Evolutionary conservation across 2,113 vertebrate species (phyloP).

Genomic region (Microcebus ravelobensis): DNA sequence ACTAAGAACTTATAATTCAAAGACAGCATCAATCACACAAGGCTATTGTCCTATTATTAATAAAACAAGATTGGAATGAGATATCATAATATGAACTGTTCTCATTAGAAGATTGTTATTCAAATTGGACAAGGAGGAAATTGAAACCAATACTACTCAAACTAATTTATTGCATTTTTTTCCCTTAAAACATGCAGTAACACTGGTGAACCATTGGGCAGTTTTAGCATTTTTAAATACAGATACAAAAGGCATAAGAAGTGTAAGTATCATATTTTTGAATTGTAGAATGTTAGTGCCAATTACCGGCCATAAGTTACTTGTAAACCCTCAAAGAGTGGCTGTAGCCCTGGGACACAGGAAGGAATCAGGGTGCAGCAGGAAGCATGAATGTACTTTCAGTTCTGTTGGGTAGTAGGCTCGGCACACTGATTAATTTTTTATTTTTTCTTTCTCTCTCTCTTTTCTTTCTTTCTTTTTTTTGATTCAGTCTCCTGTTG

Average conservation of each 20-base stretch:
- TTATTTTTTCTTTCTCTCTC: neutral
- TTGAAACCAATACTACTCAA: neutral
- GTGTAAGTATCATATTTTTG: neutral
- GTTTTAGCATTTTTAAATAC: neutral
- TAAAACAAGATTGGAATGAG: conserved; percentile 29
- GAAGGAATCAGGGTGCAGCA: neutral
- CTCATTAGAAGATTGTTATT: conserved; percentile 39
- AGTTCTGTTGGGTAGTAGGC: fast-evolving
- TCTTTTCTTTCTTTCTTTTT: neutral
- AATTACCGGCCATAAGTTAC: neutral
- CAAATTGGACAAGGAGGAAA: neutral
- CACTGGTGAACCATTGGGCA: neutral
- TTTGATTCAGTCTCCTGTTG: neutral
- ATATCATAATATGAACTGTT: neutral
- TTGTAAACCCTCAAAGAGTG: neutral
- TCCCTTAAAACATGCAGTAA: neutral
- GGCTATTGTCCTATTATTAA: neutral
- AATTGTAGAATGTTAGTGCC: neutral
- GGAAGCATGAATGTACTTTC: neutral
- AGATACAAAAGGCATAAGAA: neutral
- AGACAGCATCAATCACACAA: conserved; percentile 8
- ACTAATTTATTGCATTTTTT: neutral
- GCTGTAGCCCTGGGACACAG: neutral
- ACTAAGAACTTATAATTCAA: conserved; percentile 48
- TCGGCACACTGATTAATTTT: neutral